Conservation (phyloP, 2,888 invertebrate species). For the Heteropelma amictum region DNA sequence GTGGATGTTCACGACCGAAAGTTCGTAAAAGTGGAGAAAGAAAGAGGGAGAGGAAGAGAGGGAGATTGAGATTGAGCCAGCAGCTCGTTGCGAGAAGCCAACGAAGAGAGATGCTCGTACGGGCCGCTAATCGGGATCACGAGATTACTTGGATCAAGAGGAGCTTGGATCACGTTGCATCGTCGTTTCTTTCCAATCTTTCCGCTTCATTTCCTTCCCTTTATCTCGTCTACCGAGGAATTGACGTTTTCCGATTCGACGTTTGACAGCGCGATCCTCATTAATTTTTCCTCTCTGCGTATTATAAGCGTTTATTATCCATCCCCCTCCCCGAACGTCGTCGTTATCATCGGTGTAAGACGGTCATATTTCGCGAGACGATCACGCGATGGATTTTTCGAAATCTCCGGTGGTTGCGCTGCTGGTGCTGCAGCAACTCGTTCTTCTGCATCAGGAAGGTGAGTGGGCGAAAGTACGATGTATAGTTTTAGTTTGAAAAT, state of each 20-base stretch:
- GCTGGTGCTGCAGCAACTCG: conserved; percentile 58
- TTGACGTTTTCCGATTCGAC: too few relatives aligned
- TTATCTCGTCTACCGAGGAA: not conserved
- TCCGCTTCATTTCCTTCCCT: not conserved
- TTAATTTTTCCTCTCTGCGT: too few relatives aligned
- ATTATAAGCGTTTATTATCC: too few relatives aligned
- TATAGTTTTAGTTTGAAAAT: too few relatives aligned
- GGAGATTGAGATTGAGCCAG: not conserved
- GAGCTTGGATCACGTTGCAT: not conserved
- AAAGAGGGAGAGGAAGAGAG: not conserved
- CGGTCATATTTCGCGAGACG: conserved; percentile 55
- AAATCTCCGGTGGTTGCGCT: conserved; percentile 51
- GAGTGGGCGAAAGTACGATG: too few relatives aligned
- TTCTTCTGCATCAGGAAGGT: conserved; percentile 67
- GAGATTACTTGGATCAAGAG: not conserved
- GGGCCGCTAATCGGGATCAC: not conserved
- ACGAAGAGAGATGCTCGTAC: conserved; percentile 11
- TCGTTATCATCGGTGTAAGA: too few relatives aligned
- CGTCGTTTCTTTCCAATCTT: not conserved
- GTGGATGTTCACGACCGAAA: not conserved
- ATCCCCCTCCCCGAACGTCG: too few relatives aligned
- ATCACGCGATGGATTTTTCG: conserved; percentile 65
- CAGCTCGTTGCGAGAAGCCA: not conserved
- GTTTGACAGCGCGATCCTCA: too few relatives aligned
- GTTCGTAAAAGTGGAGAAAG: not conserved